These are phyloP conservation scores for Neogale vison DNA, from an alignment of 2,113 vertebrate species.

Conservation along the genomic window DNA sequence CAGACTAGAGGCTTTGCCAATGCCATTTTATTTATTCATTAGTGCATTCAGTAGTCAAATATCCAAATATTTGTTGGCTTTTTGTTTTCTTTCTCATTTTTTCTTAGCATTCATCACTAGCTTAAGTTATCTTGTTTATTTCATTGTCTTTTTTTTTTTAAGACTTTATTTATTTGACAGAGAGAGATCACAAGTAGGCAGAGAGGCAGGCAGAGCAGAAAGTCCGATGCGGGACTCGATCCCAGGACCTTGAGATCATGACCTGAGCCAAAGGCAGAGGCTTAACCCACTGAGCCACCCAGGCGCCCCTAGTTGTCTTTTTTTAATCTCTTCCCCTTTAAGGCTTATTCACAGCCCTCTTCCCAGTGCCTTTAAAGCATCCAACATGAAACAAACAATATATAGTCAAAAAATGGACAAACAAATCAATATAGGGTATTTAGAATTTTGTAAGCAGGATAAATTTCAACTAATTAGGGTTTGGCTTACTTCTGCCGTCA, in stretches of 20 bases:
- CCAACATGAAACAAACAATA: neutral
- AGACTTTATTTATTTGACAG: too few species aligned
- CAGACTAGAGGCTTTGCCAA: neutral
- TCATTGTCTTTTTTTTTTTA: neutral
- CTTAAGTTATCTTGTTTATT: neutral
- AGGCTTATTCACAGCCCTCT: neutral
- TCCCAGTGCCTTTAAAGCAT: neutral
- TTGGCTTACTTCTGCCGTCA: neutral
- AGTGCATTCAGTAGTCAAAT: neutral
- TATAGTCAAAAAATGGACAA: neutral
- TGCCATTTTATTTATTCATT: neutral
- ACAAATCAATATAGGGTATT: neutral
- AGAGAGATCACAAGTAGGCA: too few species aligned
- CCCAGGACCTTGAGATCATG: too few species aligned
- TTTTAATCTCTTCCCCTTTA: neutral
- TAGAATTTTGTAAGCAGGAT: neutral
- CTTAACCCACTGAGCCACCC: too few species aligned
- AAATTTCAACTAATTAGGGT: neutral
- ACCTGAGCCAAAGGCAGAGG: too few species aligned
- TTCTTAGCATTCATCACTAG: neutral
- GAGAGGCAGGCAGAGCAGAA: too few species aligned
- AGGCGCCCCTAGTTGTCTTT: neutral
- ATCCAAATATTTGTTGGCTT: neutral
- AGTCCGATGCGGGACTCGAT: too few species aligned
- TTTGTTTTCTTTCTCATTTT: neutral